A percentile compares a stretch with the other conserved stretches of the same genome.
Conservation (phyloP, 2,888 invertebrate species). For the Deroplatys truncata region DNA sequence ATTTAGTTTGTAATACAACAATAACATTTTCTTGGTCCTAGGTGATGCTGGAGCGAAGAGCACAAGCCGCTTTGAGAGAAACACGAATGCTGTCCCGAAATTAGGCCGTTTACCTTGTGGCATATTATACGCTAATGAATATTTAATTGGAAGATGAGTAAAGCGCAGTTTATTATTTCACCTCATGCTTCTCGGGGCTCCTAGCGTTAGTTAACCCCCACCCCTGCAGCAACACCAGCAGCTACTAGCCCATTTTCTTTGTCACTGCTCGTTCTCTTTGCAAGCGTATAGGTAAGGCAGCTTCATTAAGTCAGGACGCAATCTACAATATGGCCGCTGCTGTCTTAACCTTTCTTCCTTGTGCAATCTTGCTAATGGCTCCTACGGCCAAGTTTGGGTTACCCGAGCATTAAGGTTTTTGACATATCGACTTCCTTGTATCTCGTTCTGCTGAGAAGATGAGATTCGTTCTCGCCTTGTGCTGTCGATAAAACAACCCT, state of each 20-base stretch:
- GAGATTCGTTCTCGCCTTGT: background rate
- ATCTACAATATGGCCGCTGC: background rate
- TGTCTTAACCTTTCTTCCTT: background rate
- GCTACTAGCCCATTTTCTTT: background rate
- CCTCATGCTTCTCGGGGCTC: background rate
- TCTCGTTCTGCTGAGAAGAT: background rate
- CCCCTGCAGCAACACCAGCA: no score
- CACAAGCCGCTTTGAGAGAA: no score
- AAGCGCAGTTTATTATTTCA: background rate
- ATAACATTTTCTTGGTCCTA: no score
- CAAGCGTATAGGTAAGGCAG: background rate
- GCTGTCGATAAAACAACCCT: background rate
- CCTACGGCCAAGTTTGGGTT: background rate
- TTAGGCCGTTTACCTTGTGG: no score
- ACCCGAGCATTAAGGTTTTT: background rate
- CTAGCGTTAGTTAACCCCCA: no score
- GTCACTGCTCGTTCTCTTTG: background rate
- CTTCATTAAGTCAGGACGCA: background rate
- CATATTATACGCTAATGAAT: background rate
- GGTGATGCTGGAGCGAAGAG: no score
- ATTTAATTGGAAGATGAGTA: background rate
- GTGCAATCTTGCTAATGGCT: slow-evolving; percentile 2
- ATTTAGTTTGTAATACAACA: no score
- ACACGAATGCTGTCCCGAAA: no score
- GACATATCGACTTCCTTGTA: background rate